These are phyloP conservation scores for Agapornis canus DNA, from an alignment of 2,797 vertebrate genomes.

Conservation along the genomic window DNA sequence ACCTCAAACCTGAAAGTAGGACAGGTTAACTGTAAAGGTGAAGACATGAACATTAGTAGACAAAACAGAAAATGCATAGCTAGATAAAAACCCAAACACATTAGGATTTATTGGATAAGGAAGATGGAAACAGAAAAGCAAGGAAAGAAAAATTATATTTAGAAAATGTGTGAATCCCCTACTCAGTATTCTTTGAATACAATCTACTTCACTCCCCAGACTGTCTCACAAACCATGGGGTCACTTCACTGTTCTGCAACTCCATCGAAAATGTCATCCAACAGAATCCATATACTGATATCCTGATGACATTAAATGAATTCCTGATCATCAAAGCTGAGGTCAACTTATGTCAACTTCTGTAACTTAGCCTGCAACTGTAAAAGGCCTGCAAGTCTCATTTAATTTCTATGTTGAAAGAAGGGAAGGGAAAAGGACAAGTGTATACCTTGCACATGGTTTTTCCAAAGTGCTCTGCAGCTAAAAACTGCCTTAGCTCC, in stretches of 20 bases:
- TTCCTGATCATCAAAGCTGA: background rate
- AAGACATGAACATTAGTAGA: background rate
- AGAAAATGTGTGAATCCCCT: background rate
- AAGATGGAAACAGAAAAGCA: background rate
- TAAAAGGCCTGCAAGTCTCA: background rate
- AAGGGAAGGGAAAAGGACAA: background rate
- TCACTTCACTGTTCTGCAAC: background rate
- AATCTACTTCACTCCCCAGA: background rate
- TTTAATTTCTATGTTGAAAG: background rate
- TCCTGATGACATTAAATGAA: background rate
- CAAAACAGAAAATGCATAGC: background rate
- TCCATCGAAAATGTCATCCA: background rate
- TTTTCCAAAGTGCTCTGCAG: background rate
- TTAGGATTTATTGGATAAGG: background rate
- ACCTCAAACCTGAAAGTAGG: background rate
- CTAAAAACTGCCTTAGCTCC: background rate
- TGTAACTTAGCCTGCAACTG: background rate
- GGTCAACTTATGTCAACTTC: background rate
- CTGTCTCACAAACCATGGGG: background rate
- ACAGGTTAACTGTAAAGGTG: background rate
- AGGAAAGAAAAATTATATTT: background rate
- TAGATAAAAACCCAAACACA: background rate
- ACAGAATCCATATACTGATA: background rate
- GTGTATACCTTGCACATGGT: background rate
- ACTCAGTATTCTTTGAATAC: background rate